Evolutionary conservation across 2,113 vertebrate genomes (phyloP).

Genomic region (Garra rufa): DNA sequence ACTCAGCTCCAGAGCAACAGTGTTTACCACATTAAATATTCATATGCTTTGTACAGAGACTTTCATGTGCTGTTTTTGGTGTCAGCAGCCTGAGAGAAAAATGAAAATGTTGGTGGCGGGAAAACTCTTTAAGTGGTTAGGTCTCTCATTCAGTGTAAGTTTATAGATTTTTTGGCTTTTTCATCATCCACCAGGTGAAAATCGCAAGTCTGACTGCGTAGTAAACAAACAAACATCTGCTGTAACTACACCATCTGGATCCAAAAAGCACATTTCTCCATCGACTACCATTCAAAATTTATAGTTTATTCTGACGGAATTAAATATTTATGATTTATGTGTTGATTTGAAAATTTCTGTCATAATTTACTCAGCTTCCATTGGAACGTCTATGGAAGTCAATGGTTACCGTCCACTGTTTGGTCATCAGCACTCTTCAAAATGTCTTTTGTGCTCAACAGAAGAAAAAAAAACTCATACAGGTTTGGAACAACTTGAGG

Average conservation of each 20-base stretch:
- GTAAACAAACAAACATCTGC: neutral
- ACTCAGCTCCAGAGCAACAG: neutral
- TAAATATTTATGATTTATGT: neutral
- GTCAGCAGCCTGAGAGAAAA: conserved; percentile 18
- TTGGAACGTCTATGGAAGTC: too few relatives aligned
- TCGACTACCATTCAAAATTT: neutral
- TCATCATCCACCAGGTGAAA: neutral
- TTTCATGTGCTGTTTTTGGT: conserved; percentile 26
- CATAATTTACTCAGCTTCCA: too few relatives aligned
- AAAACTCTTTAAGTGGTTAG: conserved; percentile 13
- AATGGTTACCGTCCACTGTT: too few relatives aligned
- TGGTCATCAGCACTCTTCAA: too few relatives aligned
- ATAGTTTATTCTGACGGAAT: neutral
- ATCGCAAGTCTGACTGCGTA: neutral
- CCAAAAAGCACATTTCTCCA: neutral
- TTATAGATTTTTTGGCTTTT: neutral
- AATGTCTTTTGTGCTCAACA: too few relatives aligned
- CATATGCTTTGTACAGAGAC: conserved; percentile 26
- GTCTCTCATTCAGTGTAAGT: neutral
- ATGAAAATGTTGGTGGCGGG: conserved; percentile 8
- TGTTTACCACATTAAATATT: conserved; percentile 35
- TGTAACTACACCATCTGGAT: neutral
- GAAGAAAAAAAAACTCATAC: neutral
- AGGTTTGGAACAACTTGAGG: neutral
- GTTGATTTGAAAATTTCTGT: neutral